These are phyloP conservation scores for Amblyopsis rosae DNA, from an alignment of 2,113 vertebrate species.

Conservation along the genomic window DNA sequence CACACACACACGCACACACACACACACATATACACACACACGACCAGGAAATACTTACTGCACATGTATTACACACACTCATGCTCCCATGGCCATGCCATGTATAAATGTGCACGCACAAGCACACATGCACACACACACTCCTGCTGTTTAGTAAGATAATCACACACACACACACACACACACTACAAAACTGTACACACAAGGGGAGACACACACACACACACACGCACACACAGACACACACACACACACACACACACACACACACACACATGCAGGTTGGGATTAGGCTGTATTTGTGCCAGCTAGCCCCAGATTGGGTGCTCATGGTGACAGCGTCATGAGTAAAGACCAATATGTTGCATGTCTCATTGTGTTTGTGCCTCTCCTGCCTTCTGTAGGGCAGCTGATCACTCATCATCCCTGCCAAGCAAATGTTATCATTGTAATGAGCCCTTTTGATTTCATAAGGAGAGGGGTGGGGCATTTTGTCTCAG, in stretches of 20 bases:
- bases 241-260: slow-evolving; percentile 23
- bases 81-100: slow-evolving; percentile 1
- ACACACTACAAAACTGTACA: neutral
- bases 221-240: slow-evolving; percentile 19
- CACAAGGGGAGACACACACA: neutral
- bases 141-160: slow-evolving; percentile 34
- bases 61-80: neutral
- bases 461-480: too few species aligned
- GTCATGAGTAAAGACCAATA: slow-evolving; percentile 66
- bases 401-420: too few species aligned
- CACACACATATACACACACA: slow-evolving; percentile 14
- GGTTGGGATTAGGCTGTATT: slow-evolving; percentile 47
- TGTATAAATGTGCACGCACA: slow-evolving; percentile 1
- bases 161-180: slow-evolving; percentile 28
- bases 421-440: too few species aligned
- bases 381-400: slow-evolving; percentile 23
- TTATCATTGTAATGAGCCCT: too few species aligned
- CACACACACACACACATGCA: slow-evolving; percentile 2
- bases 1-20: slow-evolving; percentile 34
- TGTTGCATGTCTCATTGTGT: slow-evolving; percentile 45
- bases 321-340: slow-evolving; percentile 54
- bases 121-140: slow-evolving; percentile 12
- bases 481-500: too few species aligned
- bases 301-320: slow-evolving; percentile 59
- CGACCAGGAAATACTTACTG: neutral